Evolutionary conservation across 2,797 vertebrate species (phyloP).

Genomic region (Micropoecilia bifurca): DNA sequence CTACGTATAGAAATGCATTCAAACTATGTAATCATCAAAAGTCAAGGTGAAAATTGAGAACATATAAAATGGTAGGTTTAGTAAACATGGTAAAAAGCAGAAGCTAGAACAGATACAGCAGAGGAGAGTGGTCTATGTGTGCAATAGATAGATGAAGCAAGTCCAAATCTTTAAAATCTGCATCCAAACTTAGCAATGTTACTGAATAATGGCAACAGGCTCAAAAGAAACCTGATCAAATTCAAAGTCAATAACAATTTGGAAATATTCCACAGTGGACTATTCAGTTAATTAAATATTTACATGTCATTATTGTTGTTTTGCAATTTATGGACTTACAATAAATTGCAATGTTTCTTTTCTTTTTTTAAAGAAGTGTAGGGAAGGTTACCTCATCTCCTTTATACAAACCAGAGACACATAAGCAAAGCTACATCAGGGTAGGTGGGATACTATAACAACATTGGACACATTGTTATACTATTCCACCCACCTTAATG

Average conservation of each 20-base stretch:
- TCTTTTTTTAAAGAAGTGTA: conserved; percentile 41
- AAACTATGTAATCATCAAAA: conserved; percentile 45
- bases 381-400: conserved; percentile 89
- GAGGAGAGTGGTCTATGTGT: conserved; percentile 64
- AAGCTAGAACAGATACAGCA: conserved; percentile 68
- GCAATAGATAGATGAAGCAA: conserved; percentile 48
- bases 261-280: conserved; percentile 42
- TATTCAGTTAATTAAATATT: conserved; percentile 35
- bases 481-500: conserved; percentile 99
- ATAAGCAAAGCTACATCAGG: conserved; percentile 99
- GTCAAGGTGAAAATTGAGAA: conserved; percentile 55
- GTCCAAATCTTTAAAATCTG: conserved; percentile 44
- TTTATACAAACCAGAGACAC: conserved; percentile 97
- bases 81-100: conserved; percentile 73
- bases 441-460: conserved; percentile 99
- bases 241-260: conserved; percentile 21
- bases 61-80: conserved; percentile 67
- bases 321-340: conserved; percentile 85
- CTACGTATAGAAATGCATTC: conserved; percentile 40
- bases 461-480: conserved; percentile 99
- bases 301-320: conserved; percentile 7
- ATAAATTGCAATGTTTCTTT: conserved; percentile 78
- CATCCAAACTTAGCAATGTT: conserved; percentile 27
- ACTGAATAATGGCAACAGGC: conserved; percentile 19
- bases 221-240: conserved; percentile 33